phyloP scores from a whole-genome alignment of 2,113 vertebrate genomes.

The Chaenocephalus aceratus region DNA sequence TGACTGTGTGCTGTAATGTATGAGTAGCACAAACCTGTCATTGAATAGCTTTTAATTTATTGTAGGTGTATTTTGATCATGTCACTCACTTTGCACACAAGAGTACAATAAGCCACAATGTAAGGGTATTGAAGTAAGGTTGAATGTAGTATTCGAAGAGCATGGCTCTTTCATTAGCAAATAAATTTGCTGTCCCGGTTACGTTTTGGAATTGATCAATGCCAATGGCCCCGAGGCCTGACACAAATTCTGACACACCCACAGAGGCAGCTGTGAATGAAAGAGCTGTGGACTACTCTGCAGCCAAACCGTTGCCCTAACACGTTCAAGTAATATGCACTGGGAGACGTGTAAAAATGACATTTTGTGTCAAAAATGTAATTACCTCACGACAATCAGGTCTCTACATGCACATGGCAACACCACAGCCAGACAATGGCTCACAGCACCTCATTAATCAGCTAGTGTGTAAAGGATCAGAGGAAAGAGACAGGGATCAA shows the following conservation, averaged over 20 bases:
- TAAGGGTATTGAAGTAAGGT: neutral
- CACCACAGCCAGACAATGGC: constrained; percentile 2
- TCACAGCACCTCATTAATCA: constrained; percentile 33
- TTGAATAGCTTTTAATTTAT: constrained; percentile 50
- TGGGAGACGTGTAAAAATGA: neutral
- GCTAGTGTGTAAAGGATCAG: constrained; percentile 10
- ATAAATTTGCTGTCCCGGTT: constrained; percentile 45
- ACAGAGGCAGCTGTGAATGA: constrained; percentile 34
- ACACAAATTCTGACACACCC: constrained; percentile 26
- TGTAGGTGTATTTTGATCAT: constrained; percentile 21
- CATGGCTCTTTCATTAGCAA: constrained; percentile 53
- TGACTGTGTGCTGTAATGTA: constrained; percentile 32
- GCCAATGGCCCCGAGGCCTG: constrained; percentile 40
- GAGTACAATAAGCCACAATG: constrained; percentile 8
- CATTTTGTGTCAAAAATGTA: constrained; percentile 15
- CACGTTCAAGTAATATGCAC: constrained; percentile 7
- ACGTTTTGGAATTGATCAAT: constrained; percentile 52
- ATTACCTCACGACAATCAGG: constrained; percentile 22
- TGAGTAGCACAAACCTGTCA: constrained; percentile 17
- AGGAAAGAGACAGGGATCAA: constrained; percentile 7
- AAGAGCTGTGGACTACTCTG: neutral
- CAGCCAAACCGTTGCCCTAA: constrained; percentile 7
- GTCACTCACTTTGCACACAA: neutral
- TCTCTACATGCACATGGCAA: constrained; percentile 4
- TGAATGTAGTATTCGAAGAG: constrained; percentile 51